A percentile compares a stretch with the other conserved stretches of the same genome.
Evolutionary conservation across 2,797 vertebrate species (phyloP).

Genomic region (Malurus splendens): DNA sequence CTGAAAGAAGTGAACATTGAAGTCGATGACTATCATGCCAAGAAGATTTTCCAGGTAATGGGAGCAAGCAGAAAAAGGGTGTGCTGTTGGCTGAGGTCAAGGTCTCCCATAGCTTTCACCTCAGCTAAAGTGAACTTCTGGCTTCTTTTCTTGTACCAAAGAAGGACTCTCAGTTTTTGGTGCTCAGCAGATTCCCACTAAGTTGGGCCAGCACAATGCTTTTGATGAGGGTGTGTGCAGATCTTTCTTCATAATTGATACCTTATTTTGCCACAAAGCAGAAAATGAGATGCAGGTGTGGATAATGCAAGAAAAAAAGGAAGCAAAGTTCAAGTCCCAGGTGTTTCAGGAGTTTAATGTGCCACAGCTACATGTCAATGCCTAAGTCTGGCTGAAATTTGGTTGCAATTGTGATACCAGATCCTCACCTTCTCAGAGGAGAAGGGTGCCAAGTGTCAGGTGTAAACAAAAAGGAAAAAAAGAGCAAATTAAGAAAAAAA

Average conservation of each 20-base stretch:
- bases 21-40: conserved; percentile 82
- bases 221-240: neutral
- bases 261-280: neutral
- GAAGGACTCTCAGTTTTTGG: neutral
- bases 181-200: neutral
- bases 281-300: neutral
- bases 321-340: neutral
- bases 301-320: neutral
- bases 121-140: neutral
- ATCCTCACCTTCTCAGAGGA: neutral
- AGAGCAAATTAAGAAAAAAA: neutral
- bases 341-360: neutral
- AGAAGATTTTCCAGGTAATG: conserved; percentile 82
- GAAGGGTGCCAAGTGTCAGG: neutral
- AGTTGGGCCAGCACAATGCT: neutral
- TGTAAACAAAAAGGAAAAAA: neutral
- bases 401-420: neutral
- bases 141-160: neutral
- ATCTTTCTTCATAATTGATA: neutral
- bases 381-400: neutral
- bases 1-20: conserved; percentile 88
- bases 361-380: neutral
- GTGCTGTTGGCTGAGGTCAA: neutral
- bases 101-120: neutral
- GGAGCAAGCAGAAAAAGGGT: neutral